Conservation (phyloP, 2,113 vertebrate genomes). For the Lamprologus sp. region DNA sequence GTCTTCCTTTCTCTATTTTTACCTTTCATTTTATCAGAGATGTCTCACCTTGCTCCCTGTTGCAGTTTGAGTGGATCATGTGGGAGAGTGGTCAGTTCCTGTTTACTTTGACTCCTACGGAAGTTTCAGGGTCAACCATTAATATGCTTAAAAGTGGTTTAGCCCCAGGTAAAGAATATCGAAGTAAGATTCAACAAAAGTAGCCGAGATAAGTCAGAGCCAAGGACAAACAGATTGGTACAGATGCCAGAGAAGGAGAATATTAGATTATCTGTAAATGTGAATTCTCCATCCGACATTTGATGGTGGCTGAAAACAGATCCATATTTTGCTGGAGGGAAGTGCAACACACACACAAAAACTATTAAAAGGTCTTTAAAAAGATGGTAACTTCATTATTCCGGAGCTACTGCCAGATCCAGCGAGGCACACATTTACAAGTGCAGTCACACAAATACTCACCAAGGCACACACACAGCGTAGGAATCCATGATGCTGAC, state of each 20-base stretch:
- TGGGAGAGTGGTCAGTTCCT: not conserved
- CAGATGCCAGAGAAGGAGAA: constrained; percentile 26
- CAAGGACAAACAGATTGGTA: constrained; percentile 58
- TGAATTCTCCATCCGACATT: constrained; percentile 35
- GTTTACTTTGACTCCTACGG: constrained; percentile 28
- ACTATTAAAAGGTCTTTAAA: constrained; percentile 19
- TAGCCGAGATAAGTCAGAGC: constrained; percentile 39
- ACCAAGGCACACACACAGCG: not conserved
- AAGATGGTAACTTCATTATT: constrained; percentile 42
- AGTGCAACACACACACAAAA: not conserved
- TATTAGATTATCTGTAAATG: constrained; percentile 52
- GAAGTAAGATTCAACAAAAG: constrained; percentile 44
- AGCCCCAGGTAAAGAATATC: constrained; percentile 48
- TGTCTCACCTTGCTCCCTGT: not conserved
- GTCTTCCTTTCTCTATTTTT: not conserved
- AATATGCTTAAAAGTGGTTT: constrained; percentile 54
- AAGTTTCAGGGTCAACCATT: constrained; percentile 55
- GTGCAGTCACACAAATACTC: not conserved
- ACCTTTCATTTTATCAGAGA: not conserved
- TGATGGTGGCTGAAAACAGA: constrained; percentile 39
- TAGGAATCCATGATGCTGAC: not conserved
- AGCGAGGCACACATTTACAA: not conserved
- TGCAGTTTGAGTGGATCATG: not conserved
- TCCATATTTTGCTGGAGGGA: constrained; percentile 48
- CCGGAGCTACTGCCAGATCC: not conserved